These are phyloP conservation scores for Prosopocoilus inquinatus DNA, from an alignment of 2,888 invertebrate genomes.

Conservation along the genomic window DNA sequence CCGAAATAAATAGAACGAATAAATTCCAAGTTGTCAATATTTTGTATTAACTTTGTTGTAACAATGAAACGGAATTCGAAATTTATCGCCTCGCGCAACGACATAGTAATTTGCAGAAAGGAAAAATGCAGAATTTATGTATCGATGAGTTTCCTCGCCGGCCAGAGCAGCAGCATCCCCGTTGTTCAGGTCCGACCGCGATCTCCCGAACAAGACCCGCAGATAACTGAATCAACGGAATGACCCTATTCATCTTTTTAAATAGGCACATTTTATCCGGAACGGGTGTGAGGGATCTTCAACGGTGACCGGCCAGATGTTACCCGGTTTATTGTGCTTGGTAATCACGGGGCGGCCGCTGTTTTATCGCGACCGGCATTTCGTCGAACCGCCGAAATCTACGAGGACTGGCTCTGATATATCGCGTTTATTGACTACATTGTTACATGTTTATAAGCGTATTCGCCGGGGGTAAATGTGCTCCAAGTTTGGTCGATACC, in stretches of 20 bases:
- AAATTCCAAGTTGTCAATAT: no score
- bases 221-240: slow-evolving; percentile 68
- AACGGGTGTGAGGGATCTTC: slow-evolving; percentile 24
- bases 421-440: not conserved
- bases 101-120: not conserved
- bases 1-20: no score
- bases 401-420: not conserved
- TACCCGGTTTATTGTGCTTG: slow-evolving; percentile 43
- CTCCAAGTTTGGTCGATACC: slow-evolving; percentile 33
- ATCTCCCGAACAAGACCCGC: not conserved
- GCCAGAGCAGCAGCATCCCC: not conserved
- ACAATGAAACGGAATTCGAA: not conserved
- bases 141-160: not conserved
- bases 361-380: slow-evolving; percentile 30
- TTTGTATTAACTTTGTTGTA: not conserved
- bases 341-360: slow-evolving; percentile 45
- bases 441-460: not conserved
- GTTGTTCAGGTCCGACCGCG: not conserved
- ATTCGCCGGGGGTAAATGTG: not conserved
- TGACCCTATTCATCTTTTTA: slow-evolving; percentile 65
- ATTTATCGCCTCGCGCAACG: not conserved
- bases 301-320: slow-evolving; percentile 34
- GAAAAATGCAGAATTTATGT: slow-evolving; percentile 3
- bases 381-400: not conserved
- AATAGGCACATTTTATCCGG: slow-evolving; percentile 42